Evolutionary conservation across 2,113 vertebrate genomes (phyloP).

Genomic region (Dromas ardeola): DNA sequence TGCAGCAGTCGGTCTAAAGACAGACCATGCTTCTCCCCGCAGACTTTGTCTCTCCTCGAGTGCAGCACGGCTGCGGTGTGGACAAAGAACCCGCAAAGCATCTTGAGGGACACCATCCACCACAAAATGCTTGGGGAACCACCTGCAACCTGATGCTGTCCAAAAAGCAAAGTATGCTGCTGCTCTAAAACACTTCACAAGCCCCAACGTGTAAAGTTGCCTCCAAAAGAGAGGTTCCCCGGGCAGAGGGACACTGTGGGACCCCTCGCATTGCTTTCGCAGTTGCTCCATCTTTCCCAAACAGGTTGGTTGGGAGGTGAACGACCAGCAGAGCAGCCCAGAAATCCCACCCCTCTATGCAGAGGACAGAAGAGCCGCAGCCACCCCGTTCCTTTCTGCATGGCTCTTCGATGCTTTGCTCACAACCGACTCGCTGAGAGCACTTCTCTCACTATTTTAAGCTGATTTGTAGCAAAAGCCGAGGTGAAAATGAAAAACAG

Average conservation of each 20-base stretch:
- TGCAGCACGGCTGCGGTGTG: fast-evolving
- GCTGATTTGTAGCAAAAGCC: not conserved
- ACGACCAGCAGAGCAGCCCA: not conserved
- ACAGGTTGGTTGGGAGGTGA: not conserved
- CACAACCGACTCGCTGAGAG: not conserved
- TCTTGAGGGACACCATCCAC: not conserved
- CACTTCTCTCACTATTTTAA: not conserved
- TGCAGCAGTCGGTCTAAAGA: not conserved
- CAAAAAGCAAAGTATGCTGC: fast-evolving
- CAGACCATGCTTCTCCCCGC: fast-evolving
- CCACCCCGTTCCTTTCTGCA: not conserved
- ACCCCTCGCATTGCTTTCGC: fast-evolving
- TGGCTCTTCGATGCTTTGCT: not conserved
- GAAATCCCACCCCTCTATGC: not conserved
- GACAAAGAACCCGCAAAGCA: not conserved
- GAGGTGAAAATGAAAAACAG: not conserved
- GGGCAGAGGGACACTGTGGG: fast-evolving
- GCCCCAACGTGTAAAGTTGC: fast-evolving
- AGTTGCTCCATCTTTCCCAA: not conserved
- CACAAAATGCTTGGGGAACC: not conserved
- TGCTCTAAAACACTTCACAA: not conserved
- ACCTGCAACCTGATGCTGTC: not conserved
- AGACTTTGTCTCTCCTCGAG: not conserved
- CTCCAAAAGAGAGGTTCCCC: not conserved
- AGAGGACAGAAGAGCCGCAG: fast-evolving